These are phyloP conservation scores for Catalaphyllia jardinei DNA, from an alignment of 64 coral and sea anemone species.

Conservation along the genomic window DNA sequence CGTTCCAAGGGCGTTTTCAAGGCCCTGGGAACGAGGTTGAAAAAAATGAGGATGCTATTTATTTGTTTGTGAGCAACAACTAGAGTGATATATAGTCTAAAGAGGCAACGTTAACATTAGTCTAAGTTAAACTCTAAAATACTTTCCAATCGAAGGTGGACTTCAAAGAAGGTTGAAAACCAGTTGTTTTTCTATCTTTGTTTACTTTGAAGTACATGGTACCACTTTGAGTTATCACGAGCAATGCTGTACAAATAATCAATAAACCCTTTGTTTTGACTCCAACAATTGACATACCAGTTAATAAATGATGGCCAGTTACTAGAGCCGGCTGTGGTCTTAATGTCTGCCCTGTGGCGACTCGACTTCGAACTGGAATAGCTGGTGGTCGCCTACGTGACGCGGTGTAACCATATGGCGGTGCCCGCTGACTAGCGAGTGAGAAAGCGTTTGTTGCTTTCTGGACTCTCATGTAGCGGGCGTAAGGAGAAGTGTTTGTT, in stretches of 20 bases:
- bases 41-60: no score
- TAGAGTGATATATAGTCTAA: no score
- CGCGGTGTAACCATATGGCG: neutral
- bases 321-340: neutral
- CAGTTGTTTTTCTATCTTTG: no score
- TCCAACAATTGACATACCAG: neutral
- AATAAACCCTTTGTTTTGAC: neutral
- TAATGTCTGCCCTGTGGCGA: neutral
- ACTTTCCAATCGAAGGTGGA: no score
- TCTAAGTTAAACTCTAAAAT: no score
- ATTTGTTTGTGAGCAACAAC: no score
- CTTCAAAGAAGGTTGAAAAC: no score
- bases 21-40: no score
- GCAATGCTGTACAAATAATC: neutral
- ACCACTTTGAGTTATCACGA: neutral
- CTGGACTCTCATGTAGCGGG: neutral
- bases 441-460: neutral
- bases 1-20: no score
- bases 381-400: constrained; percentile 7
- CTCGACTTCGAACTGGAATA: constrained; percentile 36
- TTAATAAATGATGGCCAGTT: neutral
- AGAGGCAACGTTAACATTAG: no score
- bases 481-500: neutral
- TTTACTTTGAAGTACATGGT: no score
- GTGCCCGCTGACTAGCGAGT: neutral